Conservation (phyloP, 2,113 vertebrate genomes). For the Thalassarche chlororhynchos region DNA sequence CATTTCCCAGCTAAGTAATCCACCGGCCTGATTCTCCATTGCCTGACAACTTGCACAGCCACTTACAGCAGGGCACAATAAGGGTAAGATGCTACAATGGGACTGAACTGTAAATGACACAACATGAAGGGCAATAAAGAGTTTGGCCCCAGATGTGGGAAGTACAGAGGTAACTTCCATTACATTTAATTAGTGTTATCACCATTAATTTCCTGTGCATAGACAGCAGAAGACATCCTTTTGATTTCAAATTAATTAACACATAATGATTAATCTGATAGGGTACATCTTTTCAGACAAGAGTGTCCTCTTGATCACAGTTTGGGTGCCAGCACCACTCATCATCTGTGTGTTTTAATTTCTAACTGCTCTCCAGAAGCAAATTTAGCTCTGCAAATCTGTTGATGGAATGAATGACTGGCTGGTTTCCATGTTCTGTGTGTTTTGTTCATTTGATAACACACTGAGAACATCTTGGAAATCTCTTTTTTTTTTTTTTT, state of each 20-base stretch:
- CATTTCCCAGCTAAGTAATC: neutral
- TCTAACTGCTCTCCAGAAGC: conserved; percentile 49
- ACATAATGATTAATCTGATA: conserved; percentile 51
- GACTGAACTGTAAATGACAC: conserved; percentile 9
- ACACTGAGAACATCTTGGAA: conserved; percentile 36
- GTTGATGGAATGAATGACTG: conserved; percentile 38
- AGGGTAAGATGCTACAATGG: neutral
- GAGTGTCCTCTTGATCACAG: conserved; percentile 57
- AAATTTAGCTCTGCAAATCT: conserved; percentile 64
- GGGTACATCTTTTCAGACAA: conserved; percentile 57
- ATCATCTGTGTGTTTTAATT: conserved; percentile 61
- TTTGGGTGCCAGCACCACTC: conserved; percentile 60
- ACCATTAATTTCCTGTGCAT: conserved; percentile 13
- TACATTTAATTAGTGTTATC: conserved; percentile 28
- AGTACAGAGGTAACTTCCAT: conserved; percentile 6
- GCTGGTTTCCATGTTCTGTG: conserved; percentile 44
- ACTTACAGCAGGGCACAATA: neutral
- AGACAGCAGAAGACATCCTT: conserved; percentile 42
- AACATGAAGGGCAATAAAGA: neutral
- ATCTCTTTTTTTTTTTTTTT: neutral
- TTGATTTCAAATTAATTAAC: conserved; percentile 57
- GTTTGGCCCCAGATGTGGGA: neutral
- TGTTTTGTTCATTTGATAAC: conserved; percentile 57
- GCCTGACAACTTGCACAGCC: neutral
- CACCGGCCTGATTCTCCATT: neutral